Percentiles rank a stretch among this genome's conserved stretches.
These are phyloP conservation scores for Philereme vetulata DNA, from an alignment of 2,888 invertebrate genomes.

Conservation along the genomic window DNA sequence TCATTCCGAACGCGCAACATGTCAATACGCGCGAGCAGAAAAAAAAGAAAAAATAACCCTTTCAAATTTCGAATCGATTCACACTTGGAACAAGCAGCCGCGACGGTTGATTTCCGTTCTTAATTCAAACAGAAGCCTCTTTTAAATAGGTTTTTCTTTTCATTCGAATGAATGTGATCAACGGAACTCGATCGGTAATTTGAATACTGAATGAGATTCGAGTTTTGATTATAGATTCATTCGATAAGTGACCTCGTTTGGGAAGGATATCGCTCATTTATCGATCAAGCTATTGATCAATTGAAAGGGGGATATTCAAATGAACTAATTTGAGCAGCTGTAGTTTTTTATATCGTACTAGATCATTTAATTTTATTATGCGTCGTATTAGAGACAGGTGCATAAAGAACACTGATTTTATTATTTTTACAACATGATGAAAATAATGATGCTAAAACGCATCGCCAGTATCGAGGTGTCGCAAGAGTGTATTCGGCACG, in stretches of 20 bases:
- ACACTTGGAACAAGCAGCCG: slow-evolving; percentile 78
- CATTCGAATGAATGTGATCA: slow-evolving; percentile 61
- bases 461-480: slow-evolving; percentile 25
- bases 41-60: slow-evolving; percentile 63
- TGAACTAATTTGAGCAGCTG: slow-evolving; percentile 28
- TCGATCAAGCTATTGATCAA: slow-evolving; percentile 69
- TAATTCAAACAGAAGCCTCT: slow-evolving; percentile 77
- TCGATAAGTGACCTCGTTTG: slow-evolving; percentile 81
- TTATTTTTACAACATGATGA: slow-evolving; percentile 16
- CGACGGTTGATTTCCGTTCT: slow-evolving; percentile 83
- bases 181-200: slow-evolving; percentile 75
- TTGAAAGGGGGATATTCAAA: slow-evolving; percentile 33
- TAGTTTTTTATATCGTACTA: slow-evolving; percentile 25
- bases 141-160: slow-evolving; percentile 68
- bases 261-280: slow-evolving; percentile 79
- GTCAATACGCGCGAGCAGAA: slow-evolving; percentile 61
- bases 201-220: slow-evolving; percentile 72
- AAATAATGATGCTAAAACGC: slow-evolving; percentile 21
- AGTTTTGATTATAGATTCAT: slow-evolving; percentile 81
- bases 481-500: slow-evolving; percentile 41
- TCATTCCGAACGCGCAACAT: slow-evolving; percentile 63
- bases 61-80: slow-evolving; percentile 78
- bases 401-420: slow-evolving; percentile 13
- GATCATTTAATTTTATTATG: slow-evolving; percentile 32
- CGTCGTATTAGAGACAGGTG: slow-evolving; percentile 21